These are phyloP conservation scores for Caprella mutica DNA, from an alignment of 2,888 invertebrate species.

Conservation along the genomic window DNA sequence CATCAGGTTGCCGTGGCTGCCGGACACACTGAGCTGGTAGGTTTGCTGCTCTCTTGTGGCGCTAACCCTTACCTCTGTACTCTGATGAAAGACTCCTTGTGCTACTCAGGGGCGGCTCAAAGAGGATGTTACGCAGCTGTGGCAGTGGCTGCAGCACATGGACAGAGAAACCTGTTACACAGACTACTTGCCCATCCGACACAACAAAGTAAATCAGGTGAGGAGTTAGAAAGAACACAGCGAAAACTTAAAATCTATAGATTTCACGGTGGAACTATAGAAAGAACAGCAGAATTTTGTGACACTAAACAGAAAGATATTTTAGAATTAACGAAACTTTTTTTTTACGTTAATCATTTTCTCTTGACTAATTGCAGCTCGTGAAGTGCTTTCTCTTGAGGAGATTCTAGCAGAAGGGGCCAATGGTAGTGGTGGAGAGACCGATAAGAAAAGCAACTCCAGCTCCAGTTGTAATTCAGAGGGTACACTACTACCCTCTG, in stretches of 20 bases:
- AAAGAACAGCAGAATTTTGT: conserved; percentile 47
- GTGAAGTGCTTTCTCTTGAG: conserved; percentile 61
- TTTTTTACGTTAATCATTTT: neutral
- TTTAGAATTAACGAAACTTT: neutral
- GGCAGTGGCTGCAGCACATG: conserved; percentile 79
- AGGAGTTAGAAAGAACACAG: too few species aligned
- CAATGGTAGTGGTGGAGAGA: too few species aligned
- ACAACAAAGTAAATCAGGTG: conserved; percentile 2
- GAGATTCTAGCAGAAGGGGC: conserved; percentile 80
- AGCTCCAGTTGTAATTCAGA: too few species aligned
- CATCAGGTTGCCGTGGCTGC: conserved; percentile 62
- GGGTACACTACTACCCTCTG: too few species aligned
- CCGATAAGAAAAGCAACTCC: too few species aligned
- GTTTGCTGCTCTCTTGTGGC: conserved; percentile 65
- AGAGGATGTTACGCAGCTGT: conserved; percentile 51
- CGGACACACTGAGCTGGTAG: conserved; percentile 67
- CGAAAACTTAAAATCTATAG: neutral
- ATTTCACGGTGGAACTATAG: neutral
- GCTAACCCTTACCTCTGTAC: conserved; percentile 81
- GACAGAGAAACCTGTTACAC: conserved; percentile 64
- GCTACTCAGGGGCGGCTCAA: conserved; percentile 74
- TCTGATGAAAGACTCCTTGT: conserved; percentile 65
- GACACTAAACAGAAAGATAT: neutral
- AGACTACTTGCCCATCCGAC: conserved; percentile 61
- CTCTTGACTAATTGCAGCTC: conserved; percentile 44